Evolutionary conservation across 2,113 vertebrate genomes (phyloP).

Genomic region (Clupea harengus): DNA sequence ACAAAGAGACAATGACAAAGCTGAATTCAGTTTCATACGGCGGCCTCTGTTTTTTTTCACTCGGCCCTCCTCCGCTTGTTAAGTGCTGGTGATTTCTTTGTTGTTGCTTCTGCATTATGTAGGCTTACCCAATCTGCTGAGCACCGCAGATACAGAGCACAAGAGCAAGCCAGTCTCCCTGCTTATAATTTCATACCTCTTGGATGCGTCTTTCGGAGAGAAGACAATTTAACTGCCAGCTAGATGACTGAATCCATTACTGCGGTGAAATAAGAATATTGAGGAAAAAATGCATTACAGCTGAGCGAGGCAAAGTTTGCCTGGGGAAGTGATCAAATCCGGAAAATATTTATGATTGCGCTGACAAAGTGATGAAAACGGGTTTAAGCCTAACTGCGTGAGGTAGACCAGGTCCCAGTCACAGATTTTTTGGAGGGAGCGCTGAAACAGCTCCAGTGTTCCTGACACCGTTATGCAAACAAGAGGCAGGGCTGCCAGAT

Average conservation of each 20-base stretch:
- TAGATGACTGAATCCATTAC: slow-evolving; percentile 31
- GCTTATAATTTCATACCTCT: slow-evolving; percentile 23
- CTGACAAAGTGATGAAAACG: background rate
- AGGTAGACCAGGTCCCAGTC: background rate
- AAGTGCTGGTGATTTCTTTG: slow-evolving; percentile 1
- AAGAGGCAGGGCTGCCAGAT: slow-evolving; percentile 32
- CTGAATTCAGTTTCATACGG: background rate
- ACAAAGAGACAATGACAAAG: slow-evolving; percentile 14
- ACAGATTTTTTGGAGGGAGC: background rate
- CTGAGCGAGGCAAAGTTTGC: slow-evolving; percentile 35
- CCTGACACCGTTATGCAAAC: slow-evolving; percentile 20
- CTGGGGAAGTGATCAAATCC: slow-evolving; percentile 20
- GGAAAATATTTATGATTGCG: slow-evolving; percentile 10
- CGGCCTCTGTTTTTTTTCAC: background rate
- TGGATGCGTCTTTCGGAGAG: slow-evolving; percentile 3
- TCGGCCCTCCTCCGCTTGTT: background rate
- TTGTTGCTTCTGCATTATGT: slow-evolving; percentile 19
- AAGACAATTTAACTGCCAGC: slow-evolving; percentile 18
- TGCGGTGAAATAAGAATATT: slow-evolving; percentile 1
- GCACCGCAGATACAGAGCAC: background rate
- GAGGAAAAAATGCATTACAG: slow-evolving; percentile 19
- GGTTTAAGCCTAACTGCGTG: background rate
- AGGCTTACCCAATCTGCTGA: slow-evolving; percentile 8
- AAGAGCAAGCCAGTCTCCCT: background rate
- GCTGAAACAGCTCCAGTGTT: background rate